Evolutionary conservation across 2,888 invertebrate genomes (phyloP).

Genomic region (Mythimna ferrago): DNA sequence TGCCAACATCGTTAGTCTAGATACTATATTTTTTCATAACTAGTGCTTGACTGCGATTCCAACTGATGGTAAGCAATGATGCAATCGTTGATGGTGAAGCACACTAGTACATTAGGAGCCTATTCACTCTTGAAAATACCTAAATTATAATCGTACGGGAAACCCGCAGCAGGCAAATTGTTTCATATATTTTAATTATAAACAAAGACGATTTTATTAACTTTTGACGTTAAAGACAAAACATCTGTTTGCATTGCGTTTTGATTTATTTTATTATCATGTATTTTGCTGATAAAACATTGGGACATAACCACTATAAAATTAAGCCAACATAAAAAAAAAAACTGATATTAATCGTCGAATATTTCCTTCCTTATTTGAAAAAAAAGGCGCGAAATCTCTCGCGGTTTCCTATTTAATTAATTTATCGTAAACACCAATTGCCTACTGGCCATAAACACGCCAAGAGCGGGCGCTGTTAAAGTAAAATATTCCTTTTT

Average conservation of each 20-base stretch:
- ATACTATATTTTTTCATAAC: too few relatives aligned
- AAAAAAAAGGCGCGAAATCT: constrained; percentile 3
- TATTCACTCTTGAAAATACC: too few relatives aligned
- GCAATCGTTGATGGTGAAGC: too few relatives aligned
- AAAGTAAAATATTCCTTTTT: constrained; percentile 51
- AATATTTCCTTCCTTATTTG: neutral
- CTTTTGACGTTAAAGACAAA: neutral
- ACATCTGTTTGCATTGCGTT: too few relatives aligned
- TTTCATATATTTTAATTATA: neutral
- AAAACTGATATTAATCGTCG: neutral
- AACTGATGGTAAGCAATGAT: too few relatives aligned
- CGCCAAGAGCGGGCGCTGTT: constrained; percentile 51
- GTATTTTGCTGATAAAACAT: neutral
- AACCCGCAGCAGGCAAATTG: too few relatives aligned
- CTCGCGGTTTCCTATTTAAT: constrained; percentile 21
- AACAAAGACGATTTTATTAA: neutral
- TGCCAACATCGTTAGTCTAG: neutral
- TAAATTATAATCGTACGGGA: too few relatives aligned
- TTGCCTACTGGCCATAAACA: constrained; percentile 57
- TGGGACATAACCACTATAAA: neutral
- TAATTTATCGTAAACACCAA: constrained; percentile 54
- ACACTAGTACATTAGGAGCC: too few relatives aligned
- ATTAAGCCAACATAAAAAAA: neutral
- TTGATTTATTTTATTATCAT: too few relatives aligned
- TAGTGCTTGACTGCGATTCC: too few relatives aligned